These are phyloP conservation scores for Bellardia bayeri DNA, from an alignment of 2,888 invertebrate genomes.

Conservation along the genomic window DNA sequence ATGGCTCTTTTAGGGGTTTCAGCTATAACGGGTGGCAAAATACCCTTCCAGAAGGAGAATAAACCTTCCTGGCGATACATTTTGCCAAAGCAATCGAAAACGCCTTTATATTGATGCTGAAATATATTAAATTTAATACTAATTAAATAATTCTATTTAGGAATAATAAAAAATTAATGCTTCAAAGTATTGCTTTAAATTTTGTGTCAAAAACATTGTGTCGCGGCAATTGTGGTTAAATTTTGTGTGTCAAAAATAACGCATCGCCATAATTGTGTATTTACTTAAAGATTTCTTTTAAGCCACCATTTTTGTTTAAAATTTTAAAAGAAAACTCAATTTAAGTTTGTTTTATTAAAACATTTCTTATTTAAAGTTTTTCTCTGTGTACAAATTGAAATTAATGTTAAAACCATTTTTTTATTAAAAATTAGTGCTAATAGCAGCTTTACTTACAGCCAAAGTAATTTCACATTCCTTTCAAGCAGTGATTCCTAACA, in stretches of 20 bases:
- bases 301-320: no score
- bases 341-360: no score
- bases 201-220: no score
- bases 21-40: constrained; percentile 95
- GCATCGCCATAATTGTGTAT: no score
- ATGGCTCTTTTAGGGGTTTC: constrained; percentile 98
- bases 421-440: constrained; percentile 15
- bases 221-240: no score
- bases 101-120: constrained; percentile 88
- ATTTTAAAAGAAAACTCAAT: no score
- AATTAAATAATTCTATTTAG: not conserved
- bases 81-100: constrained; percentile 94
- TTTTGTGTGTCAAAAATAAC: no score
- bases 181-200: no score
- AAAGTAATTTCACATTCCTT: not conserved
- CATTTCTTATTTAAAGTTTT: constrained; percentile 8
- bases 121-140: not conserved
- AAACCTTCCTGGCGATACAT: constrained; percentile 95
- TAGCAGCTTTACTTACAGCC: not conserved
- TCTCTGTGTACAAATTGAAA: constrained; percentile 25
- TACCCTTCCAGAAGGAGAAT: constrained; percentile 95
- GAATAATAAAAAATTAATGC: no score
- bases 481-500: constrained; percentile 18
- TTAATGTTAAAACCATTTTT: constrained; percentile 17
- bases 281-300: no score